phyloP scores from a whole-genome alignment of 2,113 vertebrate species.

The Ptilorrhoa leucosticta region DNA sequence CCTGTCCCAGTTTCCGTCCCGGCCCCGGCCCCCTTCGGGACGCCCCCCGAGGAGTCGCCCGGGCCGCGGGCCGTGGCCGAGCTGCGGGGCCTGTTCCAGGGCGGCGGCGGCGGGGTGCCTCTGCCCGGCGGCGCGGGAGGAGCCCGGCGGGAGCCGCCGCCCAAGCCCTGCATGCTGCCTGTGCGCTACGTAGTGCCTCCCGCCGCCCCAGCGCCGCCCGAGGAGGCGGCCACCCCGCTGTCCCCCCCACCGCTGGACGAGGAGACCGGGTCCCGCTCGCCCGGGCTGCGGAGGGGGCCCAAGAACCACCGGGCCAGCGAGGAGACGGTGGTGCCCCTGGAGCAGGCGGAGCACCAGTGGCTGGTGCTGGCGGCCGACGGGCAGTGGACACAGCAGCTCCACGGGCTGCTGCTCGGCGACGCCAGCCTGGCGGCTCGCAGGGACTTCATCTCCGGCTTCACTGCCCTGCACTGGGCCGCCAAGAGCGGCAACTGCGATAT shows the following conservation, averaged over 20 bases:
- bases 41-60: not conserved
- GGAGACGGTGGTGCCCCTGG: constrained; percentile 75
- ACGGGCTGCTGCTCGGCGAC: constrained; percentile 85
- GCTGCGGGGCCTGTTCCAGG: constrained; percentile 21
- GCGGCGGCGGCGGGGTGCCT: constrained; percentile 9
- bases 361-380: constrained; percentile 79
- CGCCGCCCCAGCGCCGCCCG: not conserved
- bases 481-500: constrained; percentile 86
- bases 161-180: constrained; percentile 80
- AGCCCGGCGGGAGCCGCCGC: not conserved
- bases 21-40: not conserved
- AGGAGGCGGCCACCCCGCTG: not conserved
- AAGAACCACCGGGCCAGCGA: constrained; percentile 64
- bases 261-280: constrained; percentile 48
- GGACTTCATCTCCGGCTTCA: constrained; percentile 92
- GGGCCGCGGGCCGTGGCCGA: not conserved
- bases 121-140: not conserved
- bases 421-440: constrained; percentile 79
- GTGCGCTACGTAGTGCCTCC: constrained; percentile 69
- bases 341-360: constrained; percentile 85
- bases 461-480: constrained; percentile 91
- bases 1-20: not conserved
- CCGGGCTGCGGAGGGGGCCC: constrained; percentile 29
- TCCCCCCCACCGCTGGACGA: not conserved
- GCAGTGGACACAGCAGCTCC: constrained; percentile 82